Evolutionary conservation across 2,113 vertebrate genomes (phyloP), one percentile per base, ranked within the genome.

Genomic region (Tachuris rubrigastra): DNA sequence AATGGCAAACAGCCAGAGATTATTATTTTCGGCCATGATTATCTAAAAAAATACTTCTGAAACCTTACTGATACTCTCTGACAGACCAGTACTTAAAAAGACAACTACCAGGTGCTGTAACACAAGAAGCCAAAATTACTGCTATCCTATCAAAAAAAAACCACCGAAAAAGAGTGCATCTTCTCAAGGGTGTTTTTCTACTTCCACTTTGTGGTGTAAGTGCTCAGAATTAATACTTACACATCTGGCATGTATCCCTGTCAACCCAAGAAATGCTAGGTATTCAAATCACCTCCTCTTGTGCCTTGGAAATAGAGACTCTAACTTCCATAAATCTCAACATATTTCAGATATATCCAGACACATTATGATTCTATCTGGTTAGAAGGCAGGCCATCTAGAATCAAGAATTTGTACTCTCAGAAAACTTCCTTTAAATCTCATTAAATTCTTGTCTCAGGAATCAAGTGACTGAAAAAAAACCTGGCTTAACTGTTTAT

Each of bases 241-340:
- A 31, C 10, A 53, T 0, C 5, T 9, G 12, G 5, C 41, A 52
- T 1, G 4, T 4, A 58, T 55, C 9, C n/a, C 35, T 1, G 2
- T 5, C 59, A 66, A 55, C 1, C 5, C 62, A 91, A 62, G 28
- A 89, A 77, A 73, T 10, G 33, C 30, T 9, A 46, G 35, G 30
- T 87, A 79, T 68, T 88, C 53, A 39, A 37, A 83, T 72, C 19
- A 37, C 24, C 56, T 56, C 55, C 68, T 95, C 49, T 67, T 53
- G 30, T 2, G 17, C 42, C 47, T n/a, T 56, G 14, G 33, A 93
- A 95, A 82, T 9, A 47, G 23, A 85, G 39, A 52, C 8, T 76
- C 80, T 14, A 25, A 41, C 35, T 41, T 69, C 41, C 8, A 19
- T 49, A 47, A 71, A 86, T 30, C 27, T 90, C 79, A 52, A 30